Percentiles rank a stretch among this genome's conserved stretches.
These are phyloP conservation scores for Cinclus mexicanus DNA, from an alignment of 2,113 vertebrate species.

Conservation along the genomic window DNA sequence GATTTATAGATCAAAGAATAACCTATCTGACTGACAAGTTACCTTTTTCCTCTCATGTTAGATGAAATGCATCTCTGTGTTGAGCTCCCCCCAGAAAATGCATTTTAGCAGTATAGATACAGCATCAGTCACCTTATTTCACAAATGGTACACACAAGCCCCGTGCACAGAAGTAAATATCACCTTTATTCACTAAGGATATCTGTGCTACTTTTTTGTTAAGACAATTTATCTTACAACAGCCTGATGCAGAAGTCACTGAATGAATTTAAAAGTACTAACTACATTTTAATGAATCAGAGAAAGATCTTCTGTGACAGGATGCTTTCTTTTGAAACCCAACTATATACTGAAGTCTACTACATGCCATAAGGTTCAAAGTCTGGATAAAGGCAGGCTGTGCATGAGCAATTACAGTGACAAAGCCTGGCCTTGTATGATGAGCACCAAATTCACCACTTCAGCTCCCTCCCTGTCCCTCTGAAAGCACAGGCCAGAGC, in stretches of 20 bases:
- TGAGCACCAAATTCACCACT: not conserved
- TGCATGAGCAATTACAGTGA: not conserved
- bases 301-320: not conserved
- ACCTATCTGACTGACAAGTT: not conserved
- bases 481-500: not conserved
- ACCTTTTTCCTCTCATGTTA: not conserved
- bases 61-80: not conserved
- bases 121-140: not conserved
- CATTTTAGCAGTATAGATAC: not conserved
- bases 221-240: not conserved
- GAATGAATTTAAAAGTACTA: not conserved
- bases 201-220: not conserved
- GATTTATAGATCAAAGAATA: constrained; percentile 5
- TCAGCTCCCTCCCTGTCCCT: not conserved
- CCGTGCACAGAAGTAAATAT: not conserved
- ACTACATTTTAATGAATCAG: not conserved
- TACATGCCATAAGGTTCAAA: not conserved
- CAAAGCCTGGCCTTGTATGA: not conserved
- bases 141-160: not conserved
- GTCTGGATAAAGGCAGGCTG: not conserved
- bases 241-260: not conserved
- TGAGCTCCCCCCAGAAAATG: not conserved
- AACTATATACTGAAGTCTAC: not conserved
- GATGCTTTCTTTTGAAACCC: not conserved
- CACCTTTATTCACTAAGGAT: not conserved